phyloP scores from a whole-genome alignment of 2,888 invertebrate genomes.

The Parapristionchus giblindavisi region DNA sequence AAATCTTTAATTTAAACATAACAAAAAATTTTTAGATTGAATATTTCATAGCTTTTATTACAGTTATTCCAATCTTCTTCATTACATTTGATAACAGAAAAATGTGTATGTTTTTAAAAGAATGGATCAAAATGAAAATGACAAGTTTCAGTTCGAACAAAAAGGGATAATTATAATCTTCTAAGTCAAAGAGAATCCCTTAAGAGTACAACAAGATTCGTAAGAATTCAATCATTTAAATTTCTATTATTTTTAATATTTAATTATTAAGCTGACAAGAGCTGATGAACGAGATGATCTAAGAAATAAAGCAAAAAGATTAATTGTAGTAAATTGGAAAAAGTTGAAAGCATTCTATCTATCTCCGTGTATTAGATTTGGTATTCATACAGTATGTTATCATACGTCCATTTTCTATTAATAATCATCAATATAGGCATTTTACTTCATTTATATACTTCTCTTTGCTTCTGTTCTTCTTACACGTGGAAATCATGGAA shows the following conservation, averaged over 20 bases:
- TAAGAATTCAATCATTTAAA: neutral
- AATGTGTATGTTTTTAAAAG: neutral
- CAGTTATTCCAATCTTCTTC: slow-evolving; percentile 17
- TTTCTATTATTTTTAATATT: neutral
- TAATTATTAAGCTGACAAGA: neutral
- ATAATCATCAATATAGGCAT: neutral
- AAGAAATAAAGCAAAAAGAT: neutral
- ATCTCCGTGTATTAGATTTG: neutral
- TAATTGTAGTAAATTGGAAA: neutral
- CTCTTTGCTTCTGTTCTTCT: slow-evolving; percentile 24
- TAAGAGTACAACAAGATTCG: neutral
- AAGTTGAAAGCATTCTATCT: neutral
- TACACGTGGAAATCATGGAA: neutral
- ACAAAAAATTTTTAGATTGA: neutral
- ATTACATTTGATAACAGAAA: slow-evolving; percentile 6
- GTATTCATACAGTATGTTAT: neutral
- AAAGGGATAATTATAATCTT: too few relatives aligned
- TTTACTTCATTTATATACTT: slow-evolving; percentile 15
- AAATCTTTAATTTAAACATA: neutral
- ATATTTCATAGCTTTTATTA: slow-evolving; percentile 5
- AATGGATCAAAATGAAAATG: too few relatives aligned
- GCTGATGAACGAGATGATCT: neutral
- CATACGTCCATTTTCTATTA: neutral
- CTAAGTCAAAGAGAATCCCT: neutral
- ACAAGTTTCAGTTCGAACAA: too few relatives aligned